A percentile compares a stretch with the other conserved stretches of the same genome.
Conservation (phyloP, 2,797 vertebrate species). For the Gallirallus australis region DNA sequence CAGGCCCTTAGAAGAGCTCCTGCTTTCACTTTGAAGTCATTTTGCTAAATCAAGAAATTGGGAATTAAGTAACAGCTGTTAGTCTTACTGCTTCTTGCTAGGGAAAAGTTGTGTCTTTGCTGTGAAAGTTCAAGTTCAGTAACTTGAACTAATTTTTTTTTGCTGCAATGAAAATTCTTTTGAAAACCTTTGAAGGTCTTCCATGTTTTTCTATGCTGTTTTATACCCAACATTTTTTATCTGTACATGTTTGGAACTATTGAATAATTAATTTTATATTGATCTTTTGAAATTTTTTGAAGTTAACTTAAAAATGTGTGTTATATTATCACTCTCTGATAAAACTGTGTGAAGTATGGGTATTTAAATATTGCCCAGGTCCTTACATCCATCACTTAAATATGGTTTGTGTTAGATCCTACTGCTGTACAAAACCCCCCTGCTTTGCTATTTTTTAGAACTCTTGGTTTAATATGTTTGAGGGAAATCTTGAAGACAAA, state of each 20-base stretch:
- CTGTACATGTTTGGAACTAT: neutral
- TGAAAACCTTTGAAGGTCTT: neutral
- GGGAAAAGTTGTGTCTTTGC: neutral
- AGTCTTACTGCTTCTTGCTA: neutral
- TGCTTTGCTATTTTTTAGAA: neutral
- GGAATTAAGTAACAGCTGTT: neutral
- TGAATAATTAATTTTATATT: neutral
- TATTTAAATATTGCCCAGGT: neutral
- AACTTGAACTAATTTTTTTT: neutral
- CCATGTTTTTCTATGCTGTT: neutral
- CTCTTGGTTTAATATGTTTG: neutral
- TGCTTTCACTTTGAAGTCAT: neutral
- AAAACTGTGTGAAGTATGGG: neutral
- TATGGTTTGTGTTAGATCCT: neutral
- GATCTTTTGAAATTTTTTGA: neutral
- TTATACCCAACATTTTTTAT: neutral
- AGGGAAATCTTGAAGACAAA: neutral
- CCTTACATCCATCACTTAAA: neutral
- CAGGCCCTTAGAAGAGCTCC: neutral
- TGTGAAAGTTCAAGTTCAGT: neutral
- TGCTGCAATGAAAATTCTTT: neutral
- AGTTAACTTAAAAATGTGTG: neutral
- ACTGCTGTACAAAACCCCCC: neutral
- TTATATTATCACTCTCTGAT: neutral
- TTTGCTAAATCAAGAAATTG: neutral